Conservation (phyloP, 2,797 vertebrate genomes). For the Spinus pinus region DNA sequence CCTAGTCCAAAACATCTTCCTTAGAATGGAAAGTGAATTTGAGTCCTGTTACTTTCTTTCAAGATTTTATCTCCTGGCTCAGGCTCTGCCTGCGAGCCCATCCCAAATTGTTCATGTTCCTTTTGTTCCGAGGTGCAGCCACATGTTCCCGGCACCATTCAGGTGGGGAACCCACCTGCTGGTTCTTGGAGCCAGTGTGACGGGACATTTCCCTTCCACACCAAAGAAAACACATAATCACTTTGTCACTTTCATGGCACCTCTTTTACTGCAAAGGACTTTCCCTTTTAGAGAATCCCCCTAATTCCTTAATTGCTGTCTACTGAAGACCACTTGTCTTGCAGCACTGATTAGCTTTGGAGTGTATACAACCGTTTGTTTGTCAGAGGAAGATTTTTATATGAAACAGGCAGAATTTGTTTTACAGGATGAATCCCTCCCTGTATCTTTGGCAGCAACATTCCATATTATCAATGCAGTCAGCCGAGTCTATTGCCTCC, state of each 20-base stretch:
- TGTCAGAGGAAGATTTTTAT: not conserved
- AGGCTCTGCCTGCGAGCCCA: not conserved
- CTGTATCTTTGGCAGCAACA: not conserved
- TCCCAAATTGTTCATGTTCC: not conserved
- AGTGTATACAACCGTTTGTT: not conserved
- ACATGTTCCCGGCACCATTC: constrained; percentile 32
- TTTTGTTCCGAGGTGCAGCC: constrained; percentile 34
- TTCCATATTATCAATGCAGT: not conserved
- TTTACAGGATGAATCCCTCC: not conserved
- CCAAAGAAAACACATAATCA: constrained; percentile 50
- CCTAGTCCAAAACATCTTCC: not conserved
- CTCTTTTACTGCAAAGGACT: constrained; percentile 47
- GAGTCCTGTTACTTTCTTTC: not conserved
- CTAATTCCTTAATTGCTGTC: constrained; percentile 42
- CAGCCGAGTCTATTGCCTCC: not conserved
- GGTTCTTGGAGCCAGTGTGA: constrained; percentile 37
- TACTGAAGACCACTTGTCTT: constrained; percentile 39
- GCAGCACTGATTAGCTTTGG: not conserved
- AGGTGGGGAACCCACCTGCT: constrained; percentile 49
- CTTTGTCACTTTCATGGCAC: constrained; percentile 57
- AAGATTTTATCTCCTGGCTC: constrained; percentile 9
- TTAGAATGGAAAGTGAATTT: not conserved
- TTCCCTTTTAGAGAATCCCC: constrained; percentile 4
- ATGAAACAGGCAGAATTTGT: not conserved
- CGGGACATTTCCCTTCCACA: constrained; percentile 42